Base-by-base conservation (phyloP, 2,797 vertebrate species). In the Pseudochaenichthys georgianus region DNA sequence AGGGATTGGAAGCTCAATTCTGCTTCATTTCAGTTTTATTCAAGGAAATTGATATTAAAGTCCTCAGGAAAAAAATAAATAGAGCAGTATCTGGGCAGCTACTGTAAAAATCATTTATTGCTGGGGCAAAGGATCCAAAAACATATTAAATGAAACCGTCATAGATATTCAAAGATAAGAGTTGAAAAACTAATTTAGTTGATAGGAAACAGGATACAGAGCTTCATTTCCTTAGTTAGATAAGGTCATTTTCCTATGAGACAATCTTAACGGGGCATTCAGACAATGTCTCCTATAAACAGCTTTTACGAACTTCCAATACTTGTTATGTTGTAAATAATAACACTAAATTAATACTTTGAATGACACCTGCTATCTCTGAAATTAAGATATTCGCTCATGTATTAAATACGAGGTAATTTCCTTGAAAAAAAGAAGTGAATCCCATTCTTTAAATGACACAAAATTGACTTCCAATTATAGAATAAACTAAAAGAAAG, bases 121-220 rank as follows among this genome's bases (percentile, higher is more conserved):
- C 84, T 12, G 43, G 61, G 73, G 75, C 82, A 84, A 80, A 80
- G 79, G 70, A 85, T 89, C 77, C 82, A 85, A 88, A 88, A 86
- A 84, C 60, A 73, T 74, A 90, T 92, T 78, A 89, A 80, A 78
- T 80, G 75, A 86, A 88, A 81, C 75, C 5, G 16, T 86, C 85
- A 88, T 76, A 87, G 87, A 91, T 88, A 86, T 87, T 87, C 81
- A 88, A 67, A 75, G 88, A 92, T 88, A 88, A 81, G 73, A 84
- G 85, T 77, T 82, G 79, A 83, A 88, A 93, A 92, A 88, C 83
- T 88, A 70, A 93, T 92, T 93, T 89, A 70, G 79, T 17, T 57
- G 78, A 83, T 82, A 77, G 85, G 81, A 86, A 90, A 82, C 73
- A 82, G 79, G 83, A 89, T 83, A 84, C 34, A 9, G 51, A 80